phyloP scores from a whole-genome alignment of 2,888 invertebrate genomes.

The Lycocerus yunnanus region DNA sequence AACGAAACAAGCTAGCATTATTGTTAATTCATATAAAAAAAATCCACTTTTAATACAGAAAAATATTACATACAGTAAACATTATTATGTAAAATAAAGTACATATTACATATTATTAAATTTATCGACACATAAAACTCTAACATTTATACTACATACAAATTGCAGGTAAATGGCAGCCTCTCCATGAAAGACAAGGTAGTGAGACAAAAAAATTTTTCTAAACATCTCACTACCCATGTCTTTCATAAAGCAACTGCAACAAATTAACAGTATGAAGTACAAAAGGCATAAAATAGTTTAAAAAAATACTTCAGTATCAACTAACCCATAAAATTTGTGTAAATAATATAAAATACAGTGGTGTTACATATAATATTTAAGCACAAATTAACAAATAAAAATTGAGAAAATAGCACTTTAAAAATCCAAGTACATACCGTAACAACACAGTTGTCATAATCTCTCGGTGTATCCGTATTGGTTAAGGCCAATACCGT shows the following conservation, averaged over 20 bases:
- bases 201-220: conserved; percentile 78
- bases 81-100: not conserved
- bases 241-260: conserved; percentile 84
- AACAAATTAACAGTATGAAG: conserved; percentile 1
- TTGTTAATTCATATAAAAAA: no score
- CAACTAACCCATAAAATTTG: not conserved
- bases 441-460: conserved; percentile 60
- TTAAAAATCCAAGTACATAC: conserved; percentile 57
- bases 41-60: no score
- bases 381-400: not conserved
- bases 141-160: not conserved
- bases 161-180: conserved; percentile 28
- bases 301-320: not conserved
- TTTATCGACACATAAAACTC: not conserved
- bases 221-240: conserved; percentile 95
- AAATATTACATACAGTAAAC: no score
- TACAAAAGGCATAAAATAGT: not conserved
- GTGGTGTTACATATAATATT: not conserved
- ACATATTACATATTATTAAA: not conserved
- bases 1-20: not conserved
- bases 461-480: conserved; percentile 58
- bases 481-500: conserved; percentile 63
- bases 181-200: conserved; percentile 97
- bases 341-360: not conserved
- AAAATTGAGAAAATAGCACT: not conserved